Conservation (phyloP, 2,888 invertebrate genomes). For the Azorinus chamasolen region DNA sequence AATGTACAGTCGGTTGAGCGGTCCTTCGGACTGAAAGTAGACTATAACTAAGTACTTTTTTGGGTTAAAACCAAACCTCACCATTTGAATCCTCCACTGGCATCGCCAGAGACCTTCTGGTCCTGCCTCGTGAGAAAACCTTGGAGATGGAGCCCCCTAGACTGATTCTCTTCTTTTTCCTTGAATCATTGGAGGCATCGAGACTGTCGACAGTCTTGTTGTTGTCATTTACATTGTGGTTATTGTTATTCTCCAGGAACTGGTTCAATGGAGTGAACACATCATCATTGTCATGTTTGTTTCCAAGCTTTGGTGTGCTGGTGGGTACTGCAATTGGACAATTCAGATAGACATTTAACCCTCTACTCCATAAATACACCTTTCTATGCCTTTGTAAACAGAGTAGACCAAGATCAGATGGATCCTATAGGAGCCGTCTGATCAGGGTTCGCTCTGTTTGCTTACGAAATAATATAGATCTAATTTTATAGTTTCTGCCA, state of each 20-base stretch:
- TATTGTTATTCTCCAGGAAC: constrained; percentile 54
- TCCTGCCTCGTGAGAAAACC: constrained; percentile 77
- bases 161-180: constrained; percentile 77
- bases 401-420: no score
- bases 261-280: constrained; percentile 68
- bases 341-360: no score
- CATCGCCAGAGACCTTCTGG: constrained; percentile 79
- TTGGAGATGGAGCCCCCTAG: constrained; percentile 78
- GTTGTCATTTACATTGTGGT: constrained; percentile 16
- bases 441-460: no score
- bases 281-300: constrained; percentile 59
- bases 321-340: constrained; percentile 64
- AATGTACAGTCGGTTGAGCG: no score
- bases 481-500: no score
- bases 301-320: constrained; percentile 66
- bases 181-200: constrained; percentile 54
- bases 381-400: no score
- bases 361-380: no score
- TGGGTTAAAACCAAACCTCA: constrained; percentile 28
- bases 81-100: constrained; percentile 73
- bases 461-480: no score
- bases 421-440: no score
- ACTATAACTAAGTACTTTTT: no score
- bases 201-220: constrained; percentile 49
- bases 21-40: no score